These are phyloP conservation scores for Orthonyx spaldingii DNA, from an alignment of 2,113 vertebrate genomes.

Conservation along the genomic window DNA sequence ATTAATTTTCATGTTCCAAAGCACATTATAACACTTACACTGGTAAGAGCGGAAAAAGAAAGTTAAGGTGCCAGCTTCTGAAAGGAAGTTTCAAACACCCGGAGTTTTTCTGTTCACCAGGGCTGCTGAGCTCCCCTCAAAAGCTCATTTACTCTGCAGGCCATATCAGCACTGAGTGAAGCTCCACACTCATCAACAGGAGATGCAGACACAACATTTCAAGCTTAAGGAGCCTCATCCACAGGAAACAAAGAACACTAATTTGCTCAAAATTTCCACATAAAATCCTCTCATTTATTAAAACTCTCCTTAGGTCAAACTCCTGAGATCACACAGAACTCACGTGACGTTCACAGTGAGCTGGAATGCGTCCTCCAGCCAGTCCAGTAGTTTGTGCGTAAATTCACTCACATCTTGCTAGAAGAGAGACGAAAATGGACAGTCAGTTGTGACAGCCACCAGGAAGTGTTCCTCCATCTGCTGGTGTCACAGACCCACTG, in stretches of 20 bases:
- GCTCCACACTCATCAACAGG: not conserved
- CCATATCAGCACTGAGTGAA: fast-evolving
- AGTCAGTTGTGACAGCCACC: not conserved
- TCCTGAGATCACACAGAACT: constrained; percentile 28
- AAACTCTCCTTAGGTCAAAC: not conserved
- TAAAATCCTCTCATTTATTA: not conserved
- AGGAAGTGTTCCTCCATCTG: fast-evolving
- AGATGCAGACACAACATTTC: not conserved
- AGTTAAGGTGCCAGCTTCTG: not conserved
- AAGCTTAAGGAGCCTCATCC: not conserved
- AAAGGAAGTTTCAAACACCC: not conserved
- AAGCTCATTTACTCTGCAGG: not conserved
- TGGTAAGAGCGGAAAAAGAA: not conserved
- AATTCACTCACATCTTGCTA: constrained; percentile 97
- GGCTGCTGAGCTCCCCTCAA: not conserved
- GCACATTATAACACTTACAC: not conserved
- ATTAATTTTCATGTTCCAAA: not conserved
- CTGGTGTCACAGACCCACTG: no score
- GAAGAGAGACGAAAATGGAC: not conserved
- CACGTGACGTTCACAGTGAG: constrained; percentile 86
- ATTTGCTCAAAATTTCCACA: not conserved
- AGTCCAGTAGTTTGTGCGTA: constrained; percentile 95
- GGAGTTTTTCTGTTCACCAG: not conserved
- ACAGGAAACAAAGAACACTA: not conserved
- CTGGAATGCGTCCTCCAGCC: constrained; percentile 96